Conservation (phyloP, 2,113 vertebrate species). For the Tyrannus savana region DNA sequence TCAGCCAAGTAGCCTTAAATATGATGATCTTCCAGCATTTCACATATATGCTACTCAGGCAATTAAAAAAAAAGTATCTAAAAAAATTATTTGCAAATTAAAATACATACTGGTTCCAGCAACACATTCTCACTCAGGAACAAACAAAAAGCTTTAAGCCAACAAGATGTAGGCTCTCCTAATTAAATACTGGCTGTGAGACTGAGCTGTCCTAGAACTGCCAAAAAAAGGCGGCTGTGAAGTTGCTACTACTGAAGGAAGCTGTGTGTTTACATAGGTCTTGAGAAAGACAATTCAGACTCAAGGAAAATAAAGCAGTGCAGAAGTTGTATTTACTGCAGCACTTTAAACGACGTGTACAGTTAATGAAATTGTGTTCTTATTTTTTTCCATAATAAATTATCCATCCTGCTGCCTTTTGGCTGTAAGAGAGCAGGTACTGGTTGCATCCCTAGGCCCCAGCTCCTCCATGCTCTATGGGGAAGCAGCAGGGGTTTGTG, state of each 20-base stretch:
- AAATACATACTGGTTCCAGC: not conserved
- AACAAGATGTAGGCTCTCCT: not conserved
- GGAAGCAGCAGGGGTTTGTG: not conserved
- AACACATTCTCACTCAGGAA: not conserved
- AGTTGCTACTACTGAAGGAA: not conserved
- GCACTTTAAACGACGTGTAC: not conserved
- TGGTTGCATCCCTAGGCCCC: not conserved
- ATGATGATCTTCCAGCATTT: rapidly evolving
- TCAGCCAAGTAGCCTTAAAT: not conserved
- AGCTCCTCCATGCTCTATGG: not conserved
- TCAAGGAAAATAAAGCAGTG: not conserved
- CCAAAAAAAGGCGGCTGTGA: not conserved
- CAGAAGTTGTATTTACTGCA: not conserved
- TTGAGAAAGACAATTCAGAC: not conserved
- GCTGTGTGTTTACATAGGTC: too few relatives aligned
- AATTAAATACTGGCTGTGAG: not conserved
- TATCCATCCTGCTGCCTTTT: not conserved
- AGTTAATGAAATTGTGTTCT: not conserved
- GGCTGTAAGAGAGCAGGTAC: rapidly evolving
- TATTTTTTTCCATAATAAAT: not conserved
- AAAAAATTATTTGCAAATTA: not conserved
- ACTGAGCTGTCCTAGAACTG: rapidly evolving
- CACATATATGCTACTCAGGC: not conserved
- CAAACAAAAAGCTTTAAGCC: not conserved
- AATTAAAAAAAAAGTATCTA: not conserved